Conservation (phyloP, 64 coral and sea anemone genomes). For the Porites lutea region DNA sequence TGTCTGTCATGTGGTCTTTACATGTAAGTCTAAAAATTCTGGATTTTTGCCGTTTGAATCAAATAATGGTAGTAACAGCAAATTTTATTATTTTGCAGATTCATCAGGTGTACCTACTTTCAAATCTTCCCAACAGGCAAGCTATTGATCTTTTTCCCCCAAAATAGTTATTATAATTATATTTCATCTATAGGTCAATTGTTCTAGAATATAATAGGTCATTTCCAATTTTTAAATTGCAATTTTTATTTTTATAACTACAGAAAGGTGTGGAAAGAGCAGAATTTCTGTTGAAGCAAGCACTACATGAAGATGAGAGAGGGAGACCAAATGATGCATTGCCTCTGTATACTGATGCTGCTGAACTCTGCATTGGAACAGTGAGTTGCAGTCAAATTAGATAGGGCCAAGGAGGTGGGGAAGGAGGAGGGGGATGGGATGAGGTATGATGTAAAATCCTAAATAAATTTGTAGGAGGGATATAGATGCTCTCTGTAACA, state of each 20-base stretch:
- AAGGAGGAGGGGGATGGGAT: no score
- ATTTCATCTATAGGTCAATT: no score
- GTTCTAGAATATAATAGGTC: no score
- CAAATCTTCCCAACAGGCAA: slow-evolving; percentile 69
- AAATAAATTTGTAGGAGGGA: no score
- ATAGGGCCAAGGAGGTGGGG: no score
- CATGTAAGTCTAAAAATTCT: no score
- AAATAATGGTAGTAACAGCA: no score
- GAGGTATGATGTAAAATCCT: no score
- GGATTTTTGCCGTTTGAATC: no score
- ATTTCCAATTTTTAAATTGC: not conserved
- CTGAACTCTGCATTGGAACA: slow-evolving; percentile 86
- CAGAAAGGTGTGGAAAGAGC: slow-evolving; percentile 94
- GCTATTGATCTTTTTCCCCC: not conserved
- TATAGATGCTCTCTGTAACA: no score
- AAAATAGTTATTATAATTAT: no score
- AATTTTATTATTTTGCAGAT: slow-evolving; percentile 1
- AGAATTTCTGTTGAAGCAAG: slow-evolving; percentile 91
- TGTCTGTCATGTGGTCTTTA: no score
- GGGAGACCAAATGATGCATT: slow-evolving; percentile 76
- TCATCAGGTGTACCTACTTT: not conserved
- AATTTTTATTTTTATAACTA: not conserved
- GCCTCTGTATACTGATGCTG: slow-evolving; percentile 91
- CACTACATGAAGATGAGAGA: slow-evolving; percentile 94
- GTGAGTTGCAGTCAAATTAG: slow-evolving; percentile 11